Conservation (phyloP, 2,888 invertebrate species). For the Brachynemurus nebulosus region DNA sequence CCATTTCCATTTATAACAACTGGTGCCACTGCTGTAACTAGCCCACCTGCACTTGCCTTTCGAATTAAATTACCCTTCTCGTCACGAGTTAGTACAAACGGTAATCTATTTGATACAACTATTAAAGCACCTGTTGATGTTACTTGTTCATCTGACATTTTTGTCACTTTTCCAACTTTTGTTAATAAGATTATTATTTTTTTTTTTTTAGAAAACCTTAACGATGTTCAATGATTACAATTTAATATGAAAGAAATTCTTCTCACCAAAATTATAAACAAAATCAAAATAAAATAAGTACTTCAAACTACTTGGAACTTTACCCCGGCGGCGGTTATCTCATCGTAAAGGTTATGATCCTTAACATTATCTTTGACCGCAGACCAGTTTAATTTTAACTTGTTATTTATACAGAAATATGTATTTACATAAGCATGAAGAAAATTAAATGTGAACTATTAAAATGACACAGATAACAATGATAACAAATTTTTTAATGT, state of each 20-base stretch:
- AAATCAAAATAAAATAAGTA: not conserved
- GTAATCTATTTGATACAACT: constrained; percentile 81
- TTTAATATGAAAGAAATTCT: not conserved
- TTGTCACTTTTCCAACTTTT: too few relatives aligned
- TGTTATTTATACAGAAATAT: too few relatives aligned
- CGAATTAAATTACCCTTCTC: constrained; percentile 57
- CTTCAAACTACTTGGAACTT: too few relatives aligned
- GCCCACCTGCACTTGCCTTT: constrained; percentile 79
- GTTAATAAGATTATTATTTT: too few relatives aligned
- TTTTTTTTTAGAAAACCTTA: too few relatives aligned
- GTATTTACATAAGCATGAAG: too few relatives aligned
- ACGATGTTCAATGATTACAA: too few relatives aligned
- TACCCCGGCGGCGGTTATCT: too few relatives aligned
- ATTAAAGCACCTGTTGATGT: constrained; percentile 54
- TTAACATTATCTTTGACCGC: constrained; percentile 7
- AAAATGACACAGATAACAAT: too few relatives aligned
- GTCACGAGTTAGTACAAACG: constrained; percentile 70
- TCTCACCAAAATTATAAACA: not conserved
- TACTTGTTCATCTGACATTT: constrained; percentile 3
- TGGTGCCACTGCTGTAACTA: constrained; percentile 83
- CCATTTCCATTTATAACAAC: constrained; percentile 75
- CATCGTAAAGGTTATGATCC: constrained; percentile 4
- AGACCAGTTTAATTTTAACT: too few relatives aligned
- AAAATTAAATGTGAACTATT: too few relatives aligned
- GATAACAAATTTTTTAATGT: too few relatives aligned